Evolutionary conservation across 1,140 invertebrate species (phyloP).

Genomic region (Episyrphus balteatus): DNA sequence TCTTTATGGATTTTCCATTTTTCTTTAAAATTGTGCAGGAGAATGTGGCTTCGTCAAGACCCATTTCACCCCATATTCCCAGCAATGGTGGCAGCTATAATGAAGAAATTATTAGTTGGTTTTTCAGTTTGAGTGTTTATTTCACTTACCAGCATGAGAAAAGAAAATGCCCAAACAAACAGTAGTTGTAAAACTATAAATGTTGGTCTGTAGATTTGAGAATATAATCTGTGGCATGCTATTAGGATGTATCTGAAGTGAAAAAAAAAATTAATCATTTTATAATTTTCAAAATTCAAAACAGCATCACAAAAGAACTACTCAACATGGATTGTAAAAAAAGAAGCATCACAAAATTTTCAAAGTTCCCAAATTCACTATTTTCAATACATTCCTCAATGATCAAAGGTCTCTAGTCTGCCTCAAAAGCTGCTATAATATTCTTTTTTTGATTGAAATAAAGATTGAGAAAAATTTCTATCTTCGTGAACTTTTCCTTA

Average conservation of each 20-base stretch:
- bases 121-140: no score
- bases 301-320: no score
- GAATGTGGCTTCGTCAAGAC: slow-evolving; percentile 63
- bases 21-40: slow-evolving; percentile 77
- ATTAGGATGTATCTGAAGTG: slow-evolving; percentile 73
- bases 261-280: background rate
- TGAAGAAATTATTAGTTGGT: slow-evolving; percentile 5
- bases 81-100: slow-evolving; percentile 63
- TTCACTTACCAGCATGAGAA: slow-evolving; percentile 47
- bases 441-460: no score
- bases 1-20: slow-evolving; percentile 69
- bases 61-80: slow-evolving; percentile 72
- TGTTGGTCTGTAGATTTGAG: slow-evolving; percentile 56
- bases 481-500: no score
- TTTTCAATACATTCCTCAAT: no score
- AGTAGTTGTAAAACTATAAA: slow-evolving; percentile 64
- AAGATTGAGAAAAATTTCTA: no score
- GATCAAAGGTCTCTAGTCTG: no score
- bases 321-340: no score
- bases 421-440: no score
- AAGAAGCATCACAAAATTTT: no score
- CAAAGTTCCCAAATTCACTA: no score
- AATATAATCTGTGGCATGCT: slow-evolving; percentile 62
- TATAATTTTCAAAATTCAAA: no score
- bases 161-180: slow-evolving; percentile 62